phyloP scores from a whole-genome alignment of 2,797 vertebrate genomes.

The Coluber constrictor region DNA sequence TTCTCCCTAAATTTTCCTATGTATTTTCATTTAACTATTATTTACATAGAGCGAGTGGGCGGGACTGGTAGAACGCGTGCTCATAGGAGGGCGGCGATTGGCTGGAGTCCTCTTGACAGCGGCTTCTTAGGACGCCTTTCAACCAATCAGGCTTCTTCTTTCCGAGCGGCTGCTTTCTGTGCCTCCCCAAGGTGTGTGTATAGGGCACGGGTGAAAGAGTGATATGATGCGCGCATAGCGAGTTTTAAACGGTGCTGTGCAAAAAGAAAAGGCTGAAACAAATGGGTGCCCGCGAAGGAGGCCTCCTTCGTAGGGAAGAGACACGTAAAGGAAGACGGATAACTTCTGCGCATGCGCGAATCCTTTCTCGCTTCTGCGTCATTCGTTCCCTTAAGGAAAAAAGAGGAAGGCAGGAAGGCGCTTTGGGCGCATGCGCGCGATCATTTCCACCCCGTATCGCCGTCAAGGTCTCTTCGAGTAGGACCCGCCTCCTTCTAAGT shows the following conservation, averaged over 20 bases:
- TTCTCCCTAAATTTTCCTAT: not conserved
- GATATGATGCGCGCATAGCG: not conserved
- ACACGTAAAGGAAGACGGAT: accelerated
- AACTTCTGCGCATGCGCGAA: slow-evolving; percentile 26
- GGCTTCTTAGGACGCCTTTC: not conserved
- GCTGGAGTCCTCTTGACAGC: not conserved
- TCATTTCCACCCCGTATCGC: accelerated
- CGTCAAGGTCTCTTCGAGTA: accelerated
- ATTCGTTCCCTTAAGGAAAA: not conserved
- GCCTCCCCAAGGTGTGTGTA: too few relatives aligned
- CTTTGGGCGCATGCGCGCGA: not conserved
- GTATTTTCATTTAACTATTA: not conserved
- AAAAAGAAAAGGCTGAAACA: not conserved
- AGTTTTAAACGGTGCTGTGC: not conserved
- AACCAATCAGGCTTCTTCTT: not conserved
- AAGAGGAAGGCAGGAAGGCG: accelerated
- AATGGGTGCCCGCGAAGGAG: not conserved
- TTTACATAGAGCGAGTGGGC: not conserved
- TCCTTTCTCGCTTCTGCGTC: slow-evolving; percentile 3
- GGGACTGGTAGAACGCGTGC: not conserved
- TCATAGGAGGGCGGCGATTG: not conserved
- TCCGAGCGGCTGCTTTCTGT: too few relatives aligned
- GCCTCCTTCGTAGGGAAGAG: too few relatives aligned
- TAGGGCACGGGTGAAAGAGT: not conserved
- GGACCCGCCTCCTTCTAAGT: accelerated